These are phyloP conservation scores for Turritopsis rubra DNA, from an alignment of 30 jellyfish, hydroid and myxozoan genomes.

Conservation along the genomic window DNA sequence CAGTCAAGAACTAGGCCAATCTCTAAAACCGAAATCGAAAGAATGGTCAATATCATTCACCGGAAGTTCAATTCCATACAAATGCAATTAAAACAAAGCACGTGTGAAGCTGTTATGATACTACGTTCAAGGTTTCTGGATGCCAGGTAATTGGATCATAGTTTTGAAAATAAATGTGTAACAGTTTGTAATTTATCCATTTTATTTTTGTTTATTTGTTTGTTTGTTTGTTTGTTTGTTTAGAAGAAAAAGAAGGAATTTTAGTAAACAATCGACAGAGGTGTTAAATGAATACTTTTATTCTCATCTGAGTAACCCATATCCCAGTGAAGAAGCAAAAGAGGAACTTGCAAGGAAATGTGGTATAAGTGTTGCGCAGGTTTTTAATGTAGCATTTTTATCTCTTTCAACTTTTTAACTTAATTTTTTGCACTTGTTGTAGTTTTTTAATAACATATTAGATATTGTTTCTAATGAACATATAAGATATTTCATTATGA, in stretches of 20 bases:
- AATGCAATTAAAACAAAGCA: slow-evolving; percentile 94
- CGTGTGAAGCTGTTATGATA: slow-evolving; percentile 98
- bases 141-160: slow-evolving; percentile 82
- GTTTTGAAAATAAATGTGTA: background rate
- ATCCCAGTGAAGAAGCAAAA: slow-evolving; percentile 95
- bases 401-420: too few species aligned
- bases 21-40: slow-evolving; percentile 78
- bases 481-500: too few species aligned
- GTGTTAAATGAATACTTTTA: slow-evolving; percentile 79
- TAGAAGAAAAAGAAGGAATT: slow-evolving; percentile 88
- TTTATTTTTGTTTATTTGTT: background rate
- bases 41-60: slow-evolving; percentile 91
- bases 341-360: slow-evolving; percentile 88
- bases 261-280: slow-evolving; percentile 97
- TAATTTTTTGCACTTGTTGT: too few species aligned
- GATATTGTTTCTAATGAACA: too few species aligned
- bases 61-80: slow-evolving; percentile 89
- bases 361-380: slow-evolving; percentile 96
- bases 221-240: background rate
- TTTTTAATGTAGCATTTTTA: slow-evolving; percentile 19
- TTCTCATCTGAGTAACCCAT: slow-evolving; percentile 95
- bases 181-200: background rate
- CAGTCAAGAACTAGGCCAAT: slow-evolving; percentile 96
- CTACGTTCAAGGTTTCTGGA: slow-evolving; percentile 88
- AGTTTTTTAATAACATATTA: too few species aligned